phyloP scores from a whole-genome alignment of 2,113 vertebrate species.

The Anas platyrhynchos region DNA sequence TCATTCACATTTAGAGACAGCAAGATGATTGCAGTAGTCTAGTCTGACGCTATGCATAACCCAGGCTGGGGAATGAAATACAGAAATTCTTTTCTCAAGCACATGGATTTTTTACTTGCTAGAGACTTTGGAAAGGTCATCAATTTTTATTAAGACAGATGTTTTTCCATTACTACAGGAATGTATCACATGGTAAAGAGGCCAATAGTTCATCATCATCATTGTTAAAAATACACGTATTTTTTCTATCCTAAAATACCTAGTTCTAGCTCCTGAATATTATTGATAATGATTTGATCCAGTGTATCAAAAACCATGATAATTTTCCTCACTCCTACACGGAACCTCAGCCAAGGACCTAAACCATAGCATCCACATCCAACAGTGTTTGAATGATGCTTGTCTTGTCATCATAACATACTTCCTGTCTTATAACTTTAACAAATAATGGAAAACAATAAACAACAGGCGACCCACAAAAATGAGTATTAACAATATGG shows the following conservation, averaged over 20 bases:
- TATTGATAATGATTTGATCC: background rate
- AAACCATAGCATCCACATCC: background rate
- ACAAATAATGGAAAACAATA: background rate
- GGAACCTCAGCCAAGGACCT: background rate
- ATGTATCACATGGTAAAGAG: background rate
- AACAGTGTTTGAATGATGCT: background rate
- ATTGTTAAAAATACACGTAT: background rate
- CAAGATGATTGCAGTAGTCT: background rate
- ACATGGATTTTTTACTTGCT: background rate
- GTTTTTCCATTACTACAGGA: background rate
- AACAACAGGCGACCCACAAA: background rate
- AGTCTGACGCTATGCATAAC: background rate
- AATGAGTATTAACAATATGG: background rate
- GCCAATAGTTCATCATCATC: background rate
- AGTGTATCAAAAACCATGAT: background rate
- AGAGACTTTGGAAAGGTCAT: background rate
- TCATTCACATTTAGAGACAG: background rate
- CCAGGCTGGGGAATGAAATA: background rate
- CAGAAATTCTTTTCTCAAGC: background rate
- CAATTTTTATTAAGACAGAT: background rate
- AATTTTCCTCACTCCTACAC: background rate
- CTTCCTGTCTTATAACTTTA: background rate
- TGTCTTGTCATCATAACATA: background rate
- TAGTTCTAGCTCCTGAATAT: background rate
- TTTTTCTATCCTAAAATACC: background rate